Conservation (phyloP, 2,113 vertebrate genomes). For the Antechinus flavipes region DNA sequence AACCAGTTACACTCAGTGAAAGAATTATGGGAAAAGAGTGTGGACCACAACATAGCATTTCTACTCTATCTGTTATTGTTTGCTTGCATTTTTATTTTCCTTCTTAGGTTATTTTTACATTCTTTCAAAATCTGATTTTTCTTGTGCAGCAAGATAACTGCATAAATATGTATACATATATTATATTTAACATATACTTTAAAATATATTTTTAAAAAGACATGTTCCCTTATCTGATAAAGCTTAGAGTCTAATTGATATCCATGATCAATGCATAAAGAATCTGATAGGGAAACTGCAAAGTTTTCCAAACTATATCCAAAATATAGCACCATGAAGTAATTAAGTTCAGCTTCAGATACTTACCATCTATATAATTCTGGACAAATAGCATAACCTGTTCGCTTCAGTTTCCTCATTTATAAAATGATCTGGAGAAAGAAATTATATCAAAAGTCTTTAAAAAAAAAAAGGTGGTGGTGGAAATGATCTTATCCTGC, state of each 20-base stretch:
- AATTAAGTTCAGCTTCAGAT: neutral
- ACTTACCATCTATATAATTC: neutral
- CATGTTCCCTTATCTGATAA: neutral
- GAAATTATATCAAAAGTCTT: neutral
- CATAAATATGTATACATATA: no score
- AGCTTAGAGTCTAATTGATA: neutral
- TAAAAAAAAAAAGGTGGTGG: neutral
- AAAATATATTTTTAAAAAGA: neutral
- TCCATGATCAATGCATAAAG: neutral
- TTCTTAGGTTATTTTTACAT: no score
- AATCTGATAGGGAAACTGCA: neutral
- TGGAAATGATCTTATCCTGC: neutral
- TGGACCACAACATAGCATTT: no score
- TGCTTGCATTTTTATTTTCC: no score
- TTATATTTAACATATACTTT: no score
- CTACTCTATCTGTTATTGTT: no score
- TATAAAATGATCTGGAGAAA: neutral
- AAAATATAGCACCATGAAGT: neutral
- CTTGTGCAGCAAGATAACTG: no score
- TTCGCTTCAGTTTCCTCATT: neutral
- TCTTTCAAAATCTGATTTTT: no score
- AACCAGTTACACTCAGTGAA: no score
- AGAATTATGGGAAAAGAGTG: no score
- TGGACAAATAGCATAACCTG: neutral
- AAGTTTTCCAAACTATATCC: neutral